A percentile compares a stretch with the other conserved stretches of the same genome.
These are phyloP conservation scores for Keiferia lycopersicella DNA, from an alignment of 2,888 invertebrate species.

Conservation along the genomic window DNA sequence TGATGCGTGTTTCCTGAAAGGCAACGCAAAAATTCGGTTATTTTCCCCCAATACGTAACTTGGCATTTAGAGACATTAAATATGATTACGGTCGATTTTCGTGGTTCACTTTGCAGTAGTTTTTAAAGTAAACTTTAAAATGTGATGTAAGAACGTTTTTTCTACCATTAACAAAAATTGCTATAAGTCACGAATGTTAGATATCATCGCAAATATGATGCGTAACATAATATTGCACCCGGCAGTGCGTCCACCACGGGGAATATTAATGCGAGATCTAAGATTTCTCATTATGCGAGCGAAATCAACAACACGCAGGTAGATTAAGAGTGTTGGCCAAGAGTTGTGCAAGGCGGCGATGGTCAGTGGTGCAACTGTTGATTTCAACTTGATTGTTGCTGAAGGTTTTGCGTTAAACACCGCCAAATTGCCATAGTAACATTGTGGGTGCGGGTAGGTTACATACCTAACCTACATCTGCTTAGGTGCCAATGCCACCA, in stretches of 20 bases:
- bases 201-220: constrained; percentile 26
- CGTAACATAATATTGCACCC: constrained; percentile 29
- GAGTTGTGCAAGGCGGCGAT: constrained; percentile 59
- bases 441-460: too few species aligned
- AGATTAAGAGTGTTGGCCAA: constrained; percentile 43
- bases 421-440: constrained; percentile 1
- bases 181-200: constrained; percentile 22
- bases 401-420: constrained; percentile 41
- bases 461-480: too few species aligned
- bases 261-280: constrained; percentile 29
- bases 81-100: constrained; percentile 9
- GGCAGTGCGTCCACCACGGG: constrained; percentile 7
- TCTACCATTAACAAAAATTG: constrained; percentile 22
- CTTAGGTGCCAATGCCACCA: constrained; percentile 47
- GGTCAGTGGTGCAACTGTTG: constrained; percentile 47
- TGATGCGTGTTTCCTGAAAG: constrained; percentile 21
- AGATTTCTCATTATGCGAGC: constrained; percentile 36
- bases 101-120: constrained; percentile 3
- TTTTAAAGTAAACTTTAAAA: constrained; percentile 1
- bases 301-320: constrained; percentile 48
- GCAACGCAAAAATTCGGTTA: constrained; percentile 3
- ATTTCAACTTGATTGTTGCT: constrained; percentile 44
- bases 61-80: constrained; percentile 7
- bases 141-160: constrained; percentile 24
- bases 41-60: constrained; percentile 7